Conservation (phyloP, 2,113 vertebrate genomes). For the Heterocephalus glaber region DNA sequence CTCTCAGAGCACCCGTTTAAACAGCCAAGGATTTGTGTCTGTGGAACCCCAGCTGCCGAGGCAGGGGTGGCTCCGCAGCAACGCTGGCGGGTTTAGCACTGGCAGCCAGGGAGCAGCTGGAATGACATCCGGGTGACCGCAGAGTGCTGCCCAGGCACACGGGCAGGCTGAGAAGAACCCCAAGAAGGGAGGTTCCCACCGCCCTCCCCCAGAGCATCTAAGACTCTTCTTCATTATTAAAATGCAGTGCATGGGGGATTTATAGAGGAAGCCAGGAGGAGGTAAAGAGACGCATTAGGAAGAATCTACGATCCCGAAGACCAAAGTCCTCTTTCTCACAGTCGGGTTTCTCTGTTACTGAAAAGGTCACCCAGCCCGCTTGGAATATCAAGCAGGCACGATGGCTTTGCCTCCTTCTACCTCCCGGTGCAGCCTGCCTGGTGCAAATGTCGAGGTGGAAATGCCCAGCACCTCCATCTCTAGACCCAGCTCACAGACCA, state of each 20-base stretch:
- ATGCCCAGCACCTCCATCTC: fast-evolving
- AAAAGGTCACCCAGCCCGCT: not conserved
- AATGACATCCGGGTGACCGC: fast-evolving
- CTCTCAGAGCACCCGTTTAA: not conserved
- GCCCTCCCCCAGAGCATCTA: not conserved
- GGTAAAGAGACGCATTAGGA: fast-evolving
- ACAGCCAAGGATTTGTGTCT: too few relatives aligned
- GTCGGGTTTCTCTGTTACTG: fast-evolving
- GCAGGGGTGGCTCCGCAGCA: fast-evolving
- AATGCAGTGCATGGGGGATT: fast-evolving
- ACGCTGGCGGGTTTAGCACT: fast-evolving
- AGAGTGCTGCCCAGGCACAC: fast-evolving
- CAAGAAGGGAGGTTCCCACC: not conserved
- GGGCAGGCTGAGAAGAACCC: fast-evolving
- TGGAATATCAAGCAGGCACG: not conserved
- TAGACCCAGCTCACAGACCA: not conserved
- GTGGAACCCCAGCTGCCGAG: not conserved
- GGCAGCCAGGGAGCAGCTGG: fast-evolving
- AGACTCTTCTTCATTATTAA: fast-evolving
- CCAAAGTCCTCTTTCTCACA: fast-evolving
- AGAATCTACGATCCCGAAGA: not conserved
- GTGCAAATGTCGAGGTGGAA: fast-evolving
- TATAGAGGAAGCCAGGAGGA: fast-evolving
- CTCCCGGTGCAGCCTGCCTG: too few relatives aligned
- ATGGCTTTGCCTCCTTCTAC: fast-evolving